phyloP scores from a whole-genome alignment of 2,797 vertebrate species.

The Notoglanidium macrostoma region DNA sequence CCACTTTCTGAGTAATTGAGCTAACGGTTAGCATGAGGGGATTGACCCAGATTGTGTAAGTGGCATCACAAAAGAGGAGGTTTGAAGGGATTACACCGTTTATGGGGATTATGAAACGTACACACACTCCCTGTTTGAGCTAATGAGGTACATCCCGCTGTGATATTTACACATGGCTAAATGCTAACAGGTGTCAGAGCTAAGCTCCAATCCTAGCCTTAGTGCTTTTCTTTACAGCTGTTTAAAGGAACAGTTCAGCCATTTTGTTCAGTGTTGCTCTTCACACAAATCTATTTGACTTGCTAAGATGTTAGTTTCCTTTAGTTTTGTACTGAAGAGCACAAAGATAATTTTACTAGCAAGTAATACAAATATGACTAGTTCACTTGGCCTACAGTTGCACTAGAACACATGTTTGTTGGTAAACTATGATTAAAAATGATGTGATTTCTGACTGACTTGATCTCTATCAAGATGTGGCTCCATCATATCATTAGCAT shows the following conservation, averaged over 20 bases:
- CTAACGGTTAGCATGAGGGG: constrained; percentile 42
- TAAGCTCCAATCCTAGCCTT: not conserved
- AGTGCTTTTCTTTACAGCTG: not conserved
- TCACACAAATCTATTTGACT: not conserved
- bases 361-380: too few species aligned
- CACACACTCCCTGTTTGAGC: constrained; percentile 71
- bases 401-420: not conserved
- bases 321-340: not conserved
- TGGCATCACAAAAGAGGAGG: constrained; percentile 73
- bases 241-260: not conserved
- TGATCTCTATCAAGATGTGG: too few species aligned
- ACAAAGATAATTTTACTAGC: not conserved
- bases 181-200: constrained; percentile 39
- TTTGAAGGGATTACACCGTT: constrained; percentile 80
- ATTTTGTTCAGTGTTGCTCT: not conserved
- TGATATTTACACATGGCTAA: constrained; percentile 31
- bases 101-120: constrained; percentile 75
- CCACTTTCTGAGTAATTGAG: not conserved
- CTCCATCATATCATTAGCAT: not conserved
- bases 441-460: not conserved
- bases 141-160: constrained; percentile 70
- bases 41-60: constrained; percentile 76
- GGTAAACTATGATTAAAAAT: not conserved
- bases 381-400: not conserved
- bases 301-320: not conserved